These are phyloP conservation scores for Tupaia chinensis DNA, from an alignment of 2,113 vertebrate genomes.

Conservation along the genomic window DNA sequence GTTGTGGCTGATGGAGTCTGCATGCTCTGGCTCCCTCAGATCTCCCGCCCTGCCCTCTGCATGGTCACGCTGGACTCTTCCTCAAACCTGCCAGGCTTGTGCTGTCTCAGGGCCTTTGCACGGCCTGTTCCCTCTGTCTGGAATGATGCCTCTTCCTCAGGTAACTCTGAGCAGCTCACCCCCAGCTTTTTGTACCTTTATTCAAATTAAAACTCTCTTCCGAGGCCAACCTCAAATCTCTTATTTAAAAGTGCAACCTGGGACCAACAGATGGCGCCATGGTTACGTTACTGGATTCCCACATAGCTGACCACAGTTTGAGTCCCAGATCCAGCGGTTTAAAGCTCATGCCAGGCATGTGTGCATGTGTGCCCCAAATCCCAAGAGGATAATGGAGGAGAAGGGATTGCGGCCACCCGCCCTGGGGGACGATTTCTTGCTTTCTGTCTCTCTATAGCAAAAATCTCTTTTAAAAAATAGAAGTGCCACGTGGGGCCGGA, in stretches of 20 bases:
- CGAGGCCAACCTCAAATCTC: background rate
- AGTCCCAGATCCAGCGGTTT: too few species aligned
- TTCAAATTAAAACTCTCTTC: background rate
- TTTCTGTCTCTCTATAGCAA: too few species aligned
- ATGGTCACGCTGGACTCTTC: background rate
- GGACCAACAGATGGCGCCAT: too few species aligned
- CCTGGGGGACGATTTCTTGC: too few species aligned
- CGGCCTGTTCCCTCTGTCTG: background rate
- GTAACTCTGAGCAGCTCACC: accelerated
- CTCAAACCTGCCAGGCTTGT: background rate
- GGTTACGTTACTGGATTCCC: too few species aligned
- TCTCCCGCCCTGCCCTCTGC: background rate
- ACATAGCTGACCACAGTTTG: too few species aligned
- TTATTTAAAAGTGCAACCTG: background rate
- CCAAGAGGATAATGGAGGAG: too few species aligned
- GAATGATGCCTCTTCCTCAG: background rate
- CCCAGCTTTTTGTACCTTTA: background rate
- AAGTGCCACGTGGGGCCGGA: too few species aligned
- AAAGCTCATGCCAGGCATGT: too few species aligned
- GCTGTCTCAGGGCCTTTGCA: background rate
- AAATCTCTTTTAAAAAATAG: too few species aligned
- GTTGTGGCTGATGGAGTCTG: background rate
- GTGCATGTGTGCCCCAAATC: too few species aligned
- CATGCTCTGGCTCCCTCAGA: accelerated
- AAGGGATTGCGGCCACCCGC: too few species aligned